Evolutionary conservation across 1,140 invertebrate genomes (phyloP).

Genomic region (Trinorchestia longiramus): DNA sequence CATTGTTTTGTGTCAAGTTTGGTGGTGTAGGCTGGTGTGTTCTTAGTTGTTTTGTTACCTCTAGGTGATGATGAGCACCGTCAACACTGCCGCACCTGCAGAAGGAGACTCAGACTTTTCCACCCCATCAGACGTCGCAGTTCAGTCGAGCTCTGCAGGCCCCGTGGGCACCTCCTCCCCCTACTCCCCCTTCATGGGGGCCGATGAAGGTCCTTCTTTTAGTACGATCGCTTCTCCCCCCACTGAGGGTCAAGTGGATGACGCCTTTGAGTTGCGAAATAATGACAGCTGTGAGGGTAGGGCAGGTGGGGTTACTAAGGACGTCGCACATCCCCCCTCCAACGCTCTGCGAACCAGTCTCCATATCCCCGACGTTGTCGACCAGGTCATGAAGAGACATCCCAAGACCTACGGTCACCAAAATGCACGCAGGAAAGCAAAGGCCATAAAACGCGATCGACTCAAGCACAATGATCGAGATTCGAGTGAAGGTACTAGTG

Average conservation of each 20-base stretch:
- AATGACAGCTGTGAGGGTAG: background rate
- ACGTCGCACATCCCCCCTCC: background rate
- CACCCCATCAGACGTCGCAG: background rate
- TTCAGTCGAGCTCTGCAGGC: background rate
- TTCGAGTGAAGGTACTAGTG: background rate
- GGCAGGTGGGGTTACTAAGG: too few relatives aligned
- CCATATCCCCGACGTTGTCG: conserved; percentile 1
- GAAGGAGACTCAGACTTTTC: background rate
- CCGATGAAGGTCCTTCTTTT: background rate
- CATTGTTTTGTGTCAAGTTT: background rate
- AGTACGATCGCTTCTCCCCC: conserved; percentile 7
- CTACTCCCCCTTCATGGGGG: background rate
- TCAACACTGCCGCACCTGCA: background rate
- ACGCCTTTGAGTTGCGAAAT: background rate
- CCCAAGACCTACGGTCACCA: background rate
- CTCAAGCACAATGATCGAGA: background rate
- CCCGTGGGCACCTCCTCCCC: background rate
- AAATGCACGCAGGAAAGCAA: background rate
- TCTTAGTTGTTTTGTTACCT: background rate
- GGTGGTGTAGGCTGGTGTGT: background rate
- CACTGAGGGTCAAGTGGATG: background rate
- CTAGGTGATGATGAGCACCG: background rate
- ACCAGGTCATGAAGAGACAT: background rate
- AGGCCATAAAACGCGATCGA: background rate
- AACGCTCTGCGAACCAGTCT: background rate